Evolutionary conservation across 2,797 vertebrate species (phyloP), one percentile per base, ranked within the genome.

Genomic region (Chelonia mydas): DNA sequence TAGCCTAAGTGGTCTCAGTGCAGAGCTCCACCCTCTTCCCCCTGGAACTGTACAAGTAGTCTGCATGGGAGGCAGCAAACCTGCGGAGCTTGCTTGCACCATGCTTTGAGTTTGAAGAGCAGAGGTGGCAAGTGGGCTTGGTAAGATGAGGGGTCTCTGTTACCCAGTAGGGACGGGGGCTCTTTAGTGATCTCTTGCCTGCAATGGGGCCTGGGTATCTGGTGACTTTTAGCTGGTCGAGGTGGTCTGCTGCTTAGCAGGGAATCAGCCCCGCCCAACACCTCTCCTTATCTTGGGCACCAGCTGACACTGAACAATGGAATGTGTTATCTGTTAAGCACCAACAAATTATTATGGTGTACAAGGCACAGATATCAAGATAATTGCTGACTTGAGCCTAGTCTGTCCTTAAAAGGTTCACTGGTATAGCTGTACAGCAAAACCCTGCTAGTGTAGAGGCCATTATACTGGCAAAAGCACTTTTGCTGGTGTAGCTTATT

Each of bases 291-390:
- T 87, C 23, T 77, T 87, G 50, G 77, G 25, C 21, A 41, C 86
- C 0, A 1, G 3, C 59, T 83, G n/a, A 78, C 25, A n/a, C 21
- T 68, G 54, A 51, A 2, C 84, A 90, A 19, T 0, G 0, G 31
- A 41, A 74, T 78, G 17, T 33, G 17, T 80, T 91, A 4, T 47
- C 74, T 83, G 45, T 19, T 54, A 33, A 74, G 80, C 84, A 86
- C 47, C 11, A 76, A n/a, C 33, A 86, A 84, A 47, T 51, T 86
- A 16, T 89, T 83, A 28, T 87, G 49, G 1, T 72, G 11, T 54
- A 45, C 91, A 85, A 47, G 86, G 50, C 27, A 49, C 31, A n/a
- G 33, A 65, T 65, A 65, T 65, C 33, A 65, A n/a, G 31, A n/a
- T 33, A 72, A 0, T 78, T 95, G 76, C n/a, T 49, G 47, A 78